phyloP scores from a whole-genome alignment of 2,888 invertebrate species.

The Ganaspis brasiliensis region DNA sequence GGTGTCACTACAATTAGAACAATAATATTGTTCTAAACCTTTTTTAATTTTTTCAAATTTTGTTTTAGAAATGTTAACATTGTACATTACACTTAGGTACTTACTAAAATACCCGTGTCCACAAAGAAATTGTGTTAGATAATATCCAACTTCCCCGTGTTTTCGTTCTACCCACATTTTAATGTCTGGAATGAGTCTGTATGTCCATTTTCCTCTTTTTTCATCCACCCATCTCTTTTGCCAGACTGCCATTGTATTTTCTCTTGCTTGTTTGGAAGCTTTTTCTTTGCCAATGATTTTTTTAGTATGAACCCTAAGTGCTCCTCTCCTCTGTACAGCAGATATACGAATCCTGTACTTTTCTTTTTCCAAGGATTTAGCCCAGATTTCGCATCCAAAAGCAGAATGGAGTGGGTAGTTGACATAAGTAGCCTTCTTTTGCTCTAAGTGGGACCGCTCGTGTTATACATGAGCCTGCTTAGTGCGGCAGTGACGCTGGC shows the following conservation, averaged over 20 bases:
- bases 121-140: slow-evolving; percentile 61
- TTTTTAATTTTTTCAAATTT: too few species aligned
- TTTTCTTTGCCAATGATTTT: not conserved
- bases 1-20: too few species aligned
- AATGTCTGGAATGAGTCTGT: not conserved
- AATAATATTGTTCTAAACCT: too few species aligned
- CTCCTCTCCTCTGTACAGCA: not conserved
- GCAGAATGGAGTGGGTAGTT: too few species aligned
- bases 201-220: slow-evolving; percentile 44
- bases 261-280: slow-evolving; percentile 14
- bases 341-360: too few species aligned
- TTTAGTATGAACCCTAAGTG: too few species aligned
- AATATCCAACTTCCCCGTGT: slow-evolving; percentile 53
- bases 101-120: slow-evolving; percentile 61
- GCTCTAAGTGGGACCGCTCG: not conserved
- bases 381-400: too few species aligned
- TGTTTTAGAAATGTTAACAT: too few species aligned
- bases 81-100: too few species aligned
- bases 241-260: slow-evolving; percentile 24
- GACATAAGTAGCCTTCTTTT: too few species aligned
- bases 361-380: too few species aligned
- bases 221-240: slow-evolving; percentile 45
- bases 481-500: not conserved
- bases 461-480: not conserved
- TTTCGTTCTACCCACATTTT: slow-evolving; percentile 38